Base-by-base conservation (phyloP, 2,888 invertebrate genomes). In the Pantelozetes paolii region DNA sequence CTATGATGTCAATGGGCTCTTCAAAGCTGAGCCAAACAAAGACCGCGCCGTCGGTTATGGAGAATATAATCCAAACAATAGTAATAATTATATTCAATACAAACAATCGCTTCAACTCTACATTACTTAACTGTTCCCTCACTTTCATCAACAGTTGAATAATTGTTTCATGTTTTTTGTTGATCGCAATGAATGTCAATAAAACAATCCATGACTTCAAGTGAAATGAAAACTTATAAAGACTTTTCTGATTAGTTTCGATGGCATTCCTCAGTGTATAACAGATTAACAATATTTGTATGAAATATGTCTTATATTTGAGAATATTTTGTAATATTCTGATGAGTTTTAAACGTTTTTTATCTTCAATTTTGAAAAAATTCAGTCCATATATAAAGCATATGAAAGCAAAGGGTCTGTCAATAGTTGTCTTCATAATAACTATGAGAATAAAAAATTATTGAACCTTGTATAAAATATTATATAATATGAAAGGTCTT, bases 171-270 rank as follows among this genome's bases (percentile, higher is more conserved):
- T 6, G 15, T 30, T 62, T 62, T 2, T 9, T 18, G 18, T 62
- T 62, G 6, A 62, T 28, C 3, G 30, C 2, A 30, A 62, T 30
- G 32, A 30, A 62, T 20, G 62, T 62, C 2, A 62, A 32, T 13
- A 28, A 62, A 9, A 32, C 62, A 32, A 62, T 62, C 62, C 62
- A 62, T 32, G 62, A 62, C 32, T 62, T 62, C 30, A 62, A 15
- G 32, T 62, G 62, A 32, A 62, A 62, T n/a, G 62, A 62, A 18
- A 18, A 62, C 32, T 62, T 62, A n/a, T 62, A 62, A 1, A 62
- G 32, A 62, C 62, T 62, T 62, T 32, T 62, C 32, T 9, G n/a
- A n/a, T n/a, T n/a, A n/a, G n/a, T n/a, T n/a, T n/a, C n/a, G n/a
- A n/a, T n/a, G n/a, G n/a, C n/a, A n/a, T n/a, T n/a, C n/a, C n/a